Evolutionary conservation across 2,113 vertebrate genomes (phyloP), one percentile per base, ranked within the genome.

Genomic region (Pachyramphus minor): DNA sequence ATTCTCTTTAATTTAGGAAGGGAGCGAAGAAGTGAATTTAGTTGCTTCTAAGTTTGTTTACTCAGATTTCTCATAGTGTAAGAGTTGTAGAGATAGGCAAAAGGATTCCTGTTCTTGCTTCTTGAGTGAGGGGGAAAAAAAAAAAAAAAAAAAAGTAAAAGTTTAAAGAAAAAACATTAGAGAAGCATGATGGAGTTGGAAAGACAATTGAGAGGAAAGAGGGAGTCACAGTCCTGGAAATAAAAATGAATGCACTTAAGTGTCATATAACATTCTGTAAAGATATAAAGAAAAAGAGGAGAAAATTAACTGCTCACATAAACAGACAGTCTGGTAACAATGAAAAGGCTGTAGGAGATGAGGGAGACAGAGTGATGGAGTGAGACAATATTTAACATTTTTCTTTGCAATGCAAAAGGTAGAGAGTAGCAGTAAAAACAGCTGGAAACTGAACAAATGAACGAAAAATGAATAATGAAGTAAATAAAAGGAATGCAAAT

Each of bases 401-500:
- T 84, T 81, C 71, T 92, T 93, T 75, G 47, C 84, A 53, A 87
- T 37, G 35, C 5, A 11, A 72, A 84, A 86, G 30, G n/a, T 45
- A 79, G 52, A 92, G 20, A 80, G 39, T 20, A 69, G 42, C 41
- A 79, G 58, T 49, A 80, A 42, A 84, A 95, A 2, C 47, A 63
- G 41, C 25, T 64, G 73, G 59, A 93, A 89, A 91, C 19, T 28
- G 68, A 93, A 89, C 69, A 91, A 96, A 91, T 15, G 27, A 73
- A 94, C 89, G 64, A 69, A 92, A 93, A 91, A 76, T 88, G 58
- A 91, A 72, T 82, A 85, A 93, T n/a, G 37, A 90, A 90, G 35
- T 82, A 93, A 96, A 93, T 52, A 92, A 79, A 87, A 91, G 59
- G 52, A 80, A 95, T 89, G 87, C 49, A 97, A 91, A 95, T 89